Base-by-base conservation (phyloP, 2,113 vertebrate species). In the Australoheros scitulus region DNA sequence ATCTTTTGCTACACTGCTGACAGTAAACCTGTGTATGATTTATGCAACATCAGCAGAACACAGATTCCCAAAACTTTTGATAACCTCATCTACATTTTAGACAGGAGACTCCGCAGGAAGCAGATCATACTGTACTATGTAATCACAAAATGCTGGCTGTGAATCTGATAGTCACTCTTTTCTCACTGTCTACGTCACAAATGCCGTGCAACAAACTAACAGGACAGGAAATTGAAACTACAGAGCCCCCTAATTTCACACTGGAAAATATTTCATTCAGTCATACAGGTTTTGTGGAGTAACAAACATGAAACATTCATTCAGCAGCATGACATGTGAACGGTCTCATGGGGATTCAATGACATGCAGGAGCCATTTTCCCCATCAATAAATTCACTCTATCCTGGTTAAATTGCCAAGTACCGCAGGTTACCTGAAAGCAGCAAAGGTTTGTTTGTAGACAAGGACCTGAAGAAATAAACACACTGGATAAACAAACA, bases 31-130 rank as follows among this genome's bases (percentile, higher is more conserved):
- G 32, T 55, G 36, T 76, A 70, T 76, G 56, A 75, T 72, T 52
- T 55, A 79, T 59, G 61, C 50, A 15, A 58, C 61, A 64, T 83
- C 79, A 74, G 75, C 59, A 63, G 77, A 80, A 87, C 84, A 59
- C 22, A n/a, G 26, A 81, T 34, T 7, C 13, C 29, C 52, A 79
- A 82, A 83, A 5, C 6, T 26, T 70, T 65, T 60, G 47, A 82
- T 65, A 80, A 78, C 63, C 52, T 63, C 74, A 85, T 77, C 74
- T 82, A 82, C 43, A 82, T 72, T 84, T 88, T 63, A 74, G 75
- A 76, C 63, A 57, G 56, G 76, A 81, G 55, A 68, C 41, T 61
- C 34, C 58, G 59, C 59, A 52, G 79, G 64, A 61, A 74, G 36
- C 58, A 64, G 3, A 22, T 47, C 32, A 50, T 32, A 68, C 29